These are phyloP conservation scores for Mechanitis messenoides DNA, from an alignment of 2,888 invertebrate genomes.

Conservation along the genomic window DNA sequence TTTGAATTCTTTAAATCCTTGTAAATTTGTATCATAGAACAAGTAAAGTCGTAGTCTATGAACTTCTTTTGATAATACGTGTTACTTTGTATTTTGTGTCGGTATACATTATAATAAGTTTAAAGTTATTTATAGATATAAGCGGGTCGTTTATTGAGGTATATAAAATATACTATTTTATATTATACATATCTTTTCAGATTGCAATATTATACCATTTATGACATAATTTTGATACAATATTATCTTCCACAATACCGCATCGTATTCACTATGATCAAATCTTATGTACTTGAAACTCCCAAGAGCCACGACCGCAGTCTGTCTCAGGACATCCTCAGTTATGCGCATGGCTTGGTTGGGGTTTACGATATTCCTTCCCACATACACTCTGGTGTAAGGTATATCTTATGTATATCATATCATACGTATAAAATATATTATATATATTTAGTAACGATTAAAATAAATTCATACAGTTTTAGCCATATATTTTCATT, in stretches of 20 bases:
- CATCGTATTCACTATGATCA: background rate
- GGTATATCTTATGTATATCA: background rate
- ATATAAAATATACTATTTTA: too few relatives aligned
- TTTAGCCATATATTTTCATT: too few relatives aligned
- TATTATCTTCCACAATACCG: conserved; percentile 1
- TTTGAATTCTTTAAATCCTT: too few relatives aligned
- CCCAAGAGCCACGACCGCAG: conserved; percentile 44
- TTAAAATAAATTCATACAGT: too few relatives aligned
- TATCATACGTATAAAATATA: background rate
- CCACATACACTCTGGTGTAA: background rate
- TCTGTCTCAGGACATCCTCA: conserved; percentile 41
- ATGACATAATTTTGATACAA: background rate
- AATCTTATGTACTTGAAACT: conserved; percentile 5
- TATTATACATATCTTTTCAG: too few relatives aligned
- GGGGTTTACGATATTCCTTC: conserved; percentile 21
- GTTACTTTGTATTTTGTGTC: too few relatives aligned
- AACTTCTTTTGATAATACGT: too few relatives aligned
- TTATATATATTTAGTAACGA: background rate
- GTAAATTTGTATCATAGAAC: too few relatives aligned
- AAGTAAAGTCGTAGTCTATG: too few relatives aligned
- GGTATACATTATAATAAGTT: too few relatives aligned
- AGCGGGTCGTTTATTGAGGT: too few relatives aligned
- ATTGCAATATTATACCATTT: background rate
- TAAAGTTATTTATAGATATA: too few relatives aligned
- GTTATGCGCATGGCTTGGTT: conserved; percentile 49